Conservation (phyloP, 2,113 vertebrate genomes). For the Chrysochloris asiatica region DNA sequence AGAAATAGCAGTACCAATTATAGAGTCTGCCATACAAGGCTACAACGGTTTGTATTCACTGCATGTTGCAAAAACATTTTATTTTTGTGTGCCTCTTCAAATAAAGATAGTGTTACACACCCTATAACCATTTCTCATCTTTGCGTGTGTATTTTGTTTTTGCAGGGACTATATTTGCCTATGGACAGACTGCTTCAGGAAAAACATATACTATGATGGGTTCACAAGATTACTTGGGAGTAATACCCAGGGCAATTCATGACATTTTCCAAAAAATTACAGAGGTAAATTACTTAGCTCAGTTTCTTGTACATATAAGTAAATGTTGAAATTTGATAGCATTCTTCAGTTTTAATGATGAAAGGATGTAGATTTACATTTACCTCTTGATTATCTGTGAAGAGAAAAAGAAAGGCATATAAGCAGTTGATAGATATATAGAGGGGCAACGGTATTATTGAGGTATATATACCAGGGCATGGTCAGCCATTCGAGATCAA, state of each 20-base stretch:
- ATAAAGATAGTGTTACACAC: neutral
- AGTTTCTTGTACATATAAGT: neutral
- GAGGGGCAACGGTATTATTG: no score
- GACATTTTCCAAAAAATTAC: slow-evolving; percentile 95
- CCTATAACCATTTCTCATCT: neutral
- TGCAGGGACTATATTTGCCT: slow-evolving; percentile 97
- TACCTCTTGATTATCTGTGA: neutral
- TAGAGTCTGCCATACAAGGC: slow-evolving; percentile 93
- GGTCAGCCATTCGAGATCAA: neutral
- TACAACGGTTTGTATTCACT: slow-evolving; percentile 91
- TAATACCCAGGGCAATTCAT: slow-evolving; percentile 93
- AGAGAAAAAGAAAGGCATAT: no score
- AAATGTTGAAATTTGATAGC: neutral
- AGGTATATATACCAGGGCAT: no score
- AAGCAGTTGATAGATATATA: no score
- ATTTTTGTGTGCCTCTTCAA: neutral
- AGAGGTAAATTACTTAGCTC: slow-evolving; percentile 83
- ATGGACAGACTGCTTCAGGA: slow-evolving; percentile 96
- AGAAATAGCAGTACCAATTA: slow-evolving; percentile 92
- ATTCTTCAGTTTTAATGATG: neutral
- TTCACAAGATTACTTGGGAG: slow-evolving; percentile 84
- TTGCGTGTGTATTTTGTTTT: slow-evolving; percentile 30
- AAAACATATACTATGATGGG: slow-evolving; percentile 99
- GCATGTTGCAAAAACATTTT: neutral
- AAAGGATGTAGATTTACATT: neutral